phyloP scores from a whole-genome alignment of 2,888 invertebrate genomes.

The Parnassius apollo region DNA sequence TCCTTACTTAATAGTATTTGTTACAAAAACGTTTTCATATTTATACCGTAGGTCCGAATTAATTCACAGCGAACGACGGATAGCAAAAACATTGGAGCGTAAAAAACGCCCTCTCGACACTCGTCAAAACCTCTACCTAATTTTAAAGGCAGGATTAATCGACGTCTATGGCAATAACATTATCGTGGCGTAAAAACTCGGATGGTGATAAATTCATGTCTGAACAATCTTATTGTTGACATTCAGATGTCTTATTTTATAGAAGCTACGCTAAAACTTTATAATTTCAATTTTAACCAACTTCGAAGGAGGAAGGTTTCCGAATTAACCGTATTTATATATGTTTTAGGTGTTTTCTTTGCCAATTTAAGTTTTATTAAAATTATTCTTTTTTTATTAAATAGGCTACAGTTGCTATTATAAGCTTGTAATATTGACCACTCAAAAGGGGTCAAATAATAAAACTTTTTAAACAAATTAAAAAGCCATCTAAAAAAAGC shows the following conservation, averaged over 20 bases:
- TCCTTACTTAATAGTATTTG: slow-evolving; percentile 15
- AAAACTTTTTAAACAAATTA: too few relatives aligned
- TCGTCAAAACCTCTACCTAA: slow-evolving; percentile 28
- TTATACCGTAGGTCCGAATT: slow-evolving; percentile 26
- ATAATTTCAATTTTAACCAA: too few relatives aligned
- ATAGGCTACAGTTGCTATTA: too few relatives aligned
- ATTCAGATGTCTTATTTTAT: not conserved
- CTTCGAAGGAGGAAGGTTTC: too few relatives aligned
- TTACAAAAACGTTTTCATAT: slow-evolving; percentile 13
- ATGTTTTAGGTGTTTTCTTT: too few relatives aligned
- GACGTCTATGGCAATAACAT: slow-evolving; percentile 41
- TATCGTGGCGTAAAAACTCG: slow-evolving; percentile 35
- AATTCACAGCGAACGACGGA: slow-evolving; percentile 30
- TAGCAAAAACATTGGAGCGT: slow-evolving; percentile 32
- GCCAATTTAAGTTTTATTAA: too few relatives aligned
- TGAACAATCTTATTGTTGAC: slow-evolving; percentile 6
- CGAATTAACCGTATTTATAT: too few relatives aligned
- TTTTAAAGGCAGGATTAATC: slow-evolving; percentile 42
- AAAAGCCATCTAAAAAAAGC: too few relatives aligned
- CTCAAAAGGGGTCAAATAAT: too few relatives aligned
- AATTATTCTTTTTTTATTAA: too few relatives aligned
- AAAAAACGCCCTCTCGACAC: slow-evolving; percentile 25
- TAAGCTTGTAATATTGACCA: too few relatives aligned
- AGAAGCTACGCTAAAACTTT: too few relatives aligned
- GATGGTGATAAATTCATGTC: slow-evolving; percentile 16